Percentiles rank a stretch among this genome's conserved stretches.
Conservation (phyloP, 2,888 invertebrate species). For the Lepetodrilus schrolli region DNA sequence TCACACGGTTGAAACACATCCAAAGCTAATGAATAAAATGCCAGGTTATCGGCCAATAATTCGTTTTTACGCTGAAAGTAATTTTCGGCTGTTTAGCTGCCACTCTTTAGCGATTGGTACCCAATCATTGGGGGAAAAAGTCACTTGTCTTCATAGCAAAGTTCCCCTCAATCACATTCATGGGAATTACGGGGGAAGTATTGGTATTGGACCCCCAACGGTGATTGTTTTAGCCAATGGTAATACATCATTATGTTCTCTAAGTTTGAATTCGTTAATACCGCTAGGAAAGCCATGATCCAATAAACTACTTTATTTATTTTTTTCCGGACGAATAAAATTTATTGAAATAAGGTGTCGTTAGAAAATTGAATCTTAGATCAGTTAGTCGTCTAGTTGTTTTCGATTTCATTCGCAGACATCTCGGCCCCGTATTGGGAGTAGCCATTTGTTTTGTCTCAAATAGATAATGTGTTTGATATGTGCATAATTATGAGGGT, state of each 20-base stretch:
- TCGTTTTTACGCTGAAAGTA: slow-evolving; percentile 1
- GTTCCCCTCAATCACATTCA: slow-evolving; percentile 9
- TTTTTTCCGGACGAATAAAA: not conserved
- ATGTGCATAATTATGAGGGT: too few species aligned
- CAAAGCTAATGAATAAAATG: slow-evolving; percentile 9
- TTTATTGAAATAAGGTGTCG: slow-evolving; percentile 8
- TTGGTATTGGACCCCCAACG: slow-evolving; percentile 1
- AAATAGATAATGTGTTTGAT: too few species aligned
- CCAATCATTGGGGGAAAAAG: slow-evolving; percentile 1
- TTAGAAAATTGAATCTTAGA: slow-evolving; percentile 9
- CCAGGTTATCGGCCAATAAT: not conserved
- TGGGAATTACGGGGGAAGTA: not conserved
- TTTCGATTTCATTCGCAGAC: not conserved
- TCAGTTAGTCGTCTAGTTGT: not conserved
- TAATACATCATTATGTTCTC: not conserved
- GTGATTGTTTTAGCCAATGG: slow-evolving; percentile 9
- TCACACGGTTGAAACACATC: not conserved
- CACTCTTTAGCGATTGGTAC: slow-evolving; percentile 24
- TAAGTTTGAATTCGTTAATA: slow-evolving; percentile 13
- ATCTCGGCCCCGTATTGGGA: slow-evolving; percentile 1
- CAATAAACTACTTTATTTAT: too few species aligned
- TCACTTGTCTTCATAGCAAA: slow-evolving; percentile 15
- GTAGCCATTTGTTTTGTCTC: not conserved
- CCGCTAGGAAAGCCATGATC: slow-evolving; percentile 12
- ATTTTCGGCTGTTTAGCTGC: slow-evolving; percentile 13